A percentile compares a stretch with the other conserved stretches of the same genome.
Conservation (phyloP, 2,888 invertebrate genomes). For the Melinopterus prodromus region DNA sequence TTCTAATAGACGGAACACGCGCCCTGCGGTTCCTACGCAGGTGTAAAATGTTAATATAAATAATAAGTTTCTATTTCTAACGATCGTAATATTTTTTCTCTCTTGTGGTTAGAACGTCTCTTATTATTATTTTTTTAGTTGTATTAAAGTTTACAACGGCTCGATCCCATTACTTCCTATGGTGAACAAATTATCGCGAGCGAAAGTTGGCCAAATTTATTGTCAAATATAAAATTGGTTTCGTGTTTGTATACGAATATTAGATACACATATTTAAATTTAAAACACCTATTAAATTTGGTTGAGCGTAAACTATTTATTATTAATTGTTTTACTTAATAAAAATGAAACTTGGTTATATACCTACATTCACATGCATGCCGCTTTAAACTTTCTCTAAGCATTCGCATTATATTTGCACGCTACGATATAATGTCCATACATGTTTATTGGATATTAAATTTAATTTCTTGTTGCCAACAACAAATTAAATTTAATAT, state of each 20-base stretch:
- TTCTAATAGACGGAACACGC: background rate
- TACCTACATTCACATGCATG: background rate
- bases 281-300: background rate
- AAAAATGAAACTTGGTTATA: background rate
- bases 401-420: background rate
- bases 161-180: background rate
- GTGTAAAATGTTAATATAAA: background rate
- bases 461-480: background rate
- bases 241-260: background rate
- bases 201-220: constrained; percentile 4
- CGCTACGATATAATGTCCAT: background rate
- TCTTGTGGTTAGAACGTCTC: background rate
- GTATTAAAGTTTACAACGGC: background rate
- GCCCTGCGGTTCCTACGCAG: background rate
- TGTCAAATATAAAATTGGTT: background rate
- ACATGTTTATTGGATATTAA: background rate
- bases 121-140: background rate
- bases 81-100: background rate
- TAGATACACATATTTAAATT: no score
- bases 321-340: background rate
- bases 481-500: no score
- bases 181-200: background rate
- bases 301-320: background rate
- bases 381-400: background rate
- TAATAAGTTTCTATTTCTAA: constrained; percentile 4